Percentiles rank a stretch among this genome's conserved stretches.
Evolutionary conservation across 2,888 invertebrate species (phyloP).

Genomic region (Macrosoma leucophasiata): DNA sequence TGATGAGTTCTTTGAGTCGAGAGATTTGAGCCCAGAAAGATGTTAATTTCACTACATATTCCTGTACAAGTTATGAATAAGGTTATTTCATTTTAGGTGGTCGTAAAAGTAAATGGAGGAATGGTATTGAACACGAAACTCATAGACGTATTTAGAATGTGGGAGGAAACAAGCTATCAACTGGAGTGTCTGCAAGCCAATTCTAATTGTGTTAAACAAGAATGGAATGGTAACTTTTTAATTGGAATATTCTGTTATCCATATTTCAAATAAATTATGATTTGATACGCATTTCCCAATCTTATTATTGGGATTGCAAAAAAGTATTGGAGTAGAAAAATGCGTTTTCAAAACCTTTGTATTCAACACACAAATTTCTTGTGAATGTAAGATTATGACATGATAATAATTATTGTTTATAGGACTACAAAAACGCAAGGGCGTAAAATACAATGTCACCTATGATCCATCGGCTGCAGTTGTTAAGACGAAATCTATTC

Average conservation of each 20-base stretch:
- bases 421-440: slow-evolving; percentile 79
- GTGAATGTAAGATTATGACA: too few relatives aligned
- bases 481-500: slow-evolving; percentile 65
- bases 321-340: too few relatives aligned
- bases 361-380: too few relatives aligned
- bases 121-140: slow-evolving; percentile 79
- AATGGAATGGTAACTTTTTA: slow-evolving; percentile 78
- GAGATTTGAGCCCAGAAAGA: too few relatives aligned
- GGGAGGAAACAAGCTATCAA: slow-evolving; percentile 97
- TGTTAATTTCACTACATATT: background rate
- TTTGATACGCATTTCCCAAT: too few relatives aligned
- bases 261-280: too few relatives aligned
- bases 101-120: slow-evolving; percentile 76
- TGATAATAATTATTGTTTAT: too few relatives aligned
- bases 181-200: slow-evolving; percentile 92
- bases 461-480: slow-evolving; percentile 79
- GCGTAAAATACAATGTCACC: slow-evolving; percentile 82
- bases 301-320: too few relatives aligned
- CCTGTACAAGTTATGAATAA: too few relatives aligned
- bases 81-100: slow-evolving; percentile 43
- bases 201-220: slow-evolving; percentile 84
- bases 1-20: too few relatives aligned
- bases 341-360: too few relatives aligned
- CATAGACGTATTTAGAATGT: slow-evolving; percentile 83
- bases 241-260: background rate